Evolutionary conservation across 2,797 vertebrate species (phyloP), one percentile per base, ranked within the genome.

Genomic region (Picus viridis): DNA sequence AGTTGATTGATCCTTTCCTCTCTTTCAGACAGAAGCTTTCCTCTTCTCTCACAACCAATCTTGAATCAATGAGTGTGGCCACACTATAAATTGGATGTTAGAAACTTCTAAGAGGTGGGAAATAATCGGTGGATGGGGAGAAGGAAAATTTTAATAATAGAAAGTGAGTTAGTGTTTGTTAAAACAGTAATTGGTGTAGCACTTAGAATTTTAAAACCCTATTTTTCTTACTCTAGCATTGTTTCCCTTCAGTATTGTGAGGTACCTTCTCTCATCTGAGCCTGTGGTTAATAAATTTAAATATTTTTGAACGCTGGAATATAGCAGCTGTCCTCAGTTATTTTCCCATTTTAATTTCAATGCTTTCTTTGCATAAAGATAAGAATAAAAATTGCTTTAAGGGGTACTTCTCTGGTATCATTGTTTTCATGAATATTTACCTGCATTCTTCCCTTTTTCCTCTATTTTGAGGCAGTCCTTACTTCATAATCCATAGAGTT

Each of bases 1-100:
- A 93, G 53, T 86, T 96, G 91, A 95, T 93, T 92, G 93, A 94
- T 94, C 67, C 76, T 94, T 95, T 96, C 87, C 85, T 94, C 79
- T 68, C 70, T 78, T 75, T 81, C 83, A 69, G 29, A 53, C 73
- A 83, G 63, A 88, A 89, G 67, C 34, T 69, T 95, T 86, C 91
- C 53, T 54, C 76, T 92, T 94, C 76, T 80, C 61, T 93, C 70
- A 7, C 57, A 56, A 32, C 69, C 76, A 54, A 20, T 85, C 12
- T 54, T 80, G 63, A 94, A 64, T 90, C 57, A 51, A 67, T 1
- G 36, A 68, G 67, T 87, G 79, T 86, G 67, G 67, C 68, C 47
- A 41, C 2, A 4, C 47, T 94, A 51, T 75, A 72, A 93, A 69
- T 36, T 43, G 51, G 68, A 53, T 83, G 67, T 67, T 83, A 87